A percentile compares a stretch with the other conserved stretches of the same genome.
phyloP scores from a whole-genome alignment of 2,888 invertebrate species.

The Pachycephus smyrnensis region DNA sequence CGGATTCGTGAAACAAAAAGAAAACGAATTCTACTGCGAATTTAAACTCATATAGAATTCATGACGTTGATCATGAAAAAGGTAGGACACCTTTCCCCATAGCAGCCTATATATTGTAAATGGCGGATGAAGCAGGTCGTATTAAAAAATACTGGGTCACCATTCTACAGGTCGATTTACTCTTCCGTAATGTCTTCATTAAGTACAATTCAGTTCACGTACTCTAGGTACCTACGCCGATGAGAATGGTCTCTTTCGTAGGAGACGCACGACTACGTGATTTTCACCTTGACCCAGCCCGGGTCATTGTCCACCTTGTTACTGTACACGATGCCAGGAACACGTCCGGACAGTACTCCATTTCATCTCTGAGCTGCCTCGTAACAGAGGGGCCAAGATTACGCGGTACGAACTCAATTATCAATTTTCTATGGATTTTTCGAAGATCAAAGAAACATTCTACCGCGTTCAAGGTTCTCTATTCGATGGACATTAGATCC shows the following conservation, averaged over 20 bases:
- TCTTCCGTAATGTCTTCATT: not conserved
- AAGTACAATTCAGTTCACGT: not conserved
- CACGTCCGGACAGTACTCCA: not conserved
- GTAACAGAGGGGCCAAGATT: not conserved
- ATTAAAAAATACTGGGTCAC: not conserved
- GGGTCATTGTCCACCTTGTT: conserved; percentile 50
- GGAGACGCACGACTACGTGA: conserved; percentile 4
- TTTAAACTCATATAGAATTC: not conserved
- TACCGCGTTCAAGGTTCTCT: not conserved
- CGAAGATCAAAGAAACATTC: not conserved
- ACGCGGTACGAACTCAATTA: not conserved
- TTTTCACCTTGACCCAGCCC: conserved; percentile 56
- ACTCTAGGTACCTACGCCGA: not conserved
- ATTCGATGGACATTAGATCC: not conserved
- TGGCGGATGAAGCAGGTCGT: not conserved
- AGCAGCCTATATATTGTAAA: not conserved
- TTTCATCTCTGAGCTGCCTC: not conserved
- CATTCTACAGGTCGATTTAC: not conserved
- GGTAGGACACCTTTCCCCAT: not conserved
- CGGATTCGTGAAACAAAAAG: not conserved
- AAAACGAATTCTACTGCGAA: not conserved
- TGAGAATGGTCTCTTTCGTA: not conserved
- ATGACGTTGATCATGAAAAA: not conserved
- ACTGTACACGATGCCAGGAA: not conserved
- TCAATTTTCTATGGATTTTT: not conserved